Evolutionary conservation across 2,888 invertebrate genomes (phyloP).

Genomic region (Artemia sinica): DNA sequence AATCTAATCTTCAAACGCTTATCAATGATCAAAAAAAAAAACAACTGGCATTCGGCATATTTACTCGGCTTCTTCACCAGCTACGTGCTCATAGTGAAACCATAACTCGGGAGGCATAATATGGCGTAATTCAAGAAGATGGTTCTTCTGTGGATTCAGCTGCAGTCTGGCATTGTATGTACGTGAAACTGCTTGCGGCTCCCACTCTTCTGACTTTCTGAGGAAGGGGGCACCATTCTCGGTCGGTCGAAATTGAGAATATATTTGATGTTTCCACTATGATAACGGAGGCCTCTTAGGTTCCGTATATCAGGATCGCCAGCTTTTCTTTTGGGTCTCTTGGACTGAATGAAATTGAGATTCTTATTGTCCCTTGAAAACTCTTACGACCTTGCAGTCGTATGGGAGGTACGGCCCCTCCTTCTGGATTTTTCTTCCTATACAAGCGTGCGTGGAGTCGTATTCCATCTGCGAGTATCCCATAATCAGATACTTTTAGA

Average conservation of each 20-base stretch:
- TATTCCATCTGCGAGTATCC: too few relatives aligned
- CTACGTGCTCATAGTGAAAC: background rate
- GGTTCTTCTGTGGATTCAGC: background rate
- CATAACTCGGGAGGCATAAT: background rate
- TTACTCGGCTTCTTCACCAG: background rate
- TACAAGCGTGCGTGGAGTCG: too few relatives aligned
- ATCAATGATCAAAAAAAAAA: background rate
- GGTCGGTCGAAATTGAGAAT: too few relatives aligned
- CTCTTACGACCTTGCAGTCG: too few relatives aligned
- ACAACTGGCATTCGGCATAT: background rate
- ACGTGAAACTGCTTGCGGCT: background rate
- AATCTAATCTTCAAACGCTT: too few relatives aligned
- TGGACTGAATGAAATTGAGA: too few relatives aligned
- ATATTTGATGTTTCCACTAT: background rate
- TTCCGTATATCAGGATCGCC: too few relatives aligned
- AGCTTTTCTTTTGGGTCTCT: too few relatives aligned
- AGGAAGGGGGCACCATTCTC: background rate
- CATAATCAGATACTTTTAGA: too few relatives aligned
- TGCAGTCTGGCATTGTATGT: background rate
- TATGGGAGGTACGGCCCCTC: too few relatives aligned
- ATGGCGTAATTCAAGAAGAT: background rate
- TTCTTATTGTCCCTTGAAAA: too few relatives aligned
- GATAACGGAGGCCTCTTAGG: background rate
- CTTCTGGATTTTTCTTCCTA: too few relatives aligned
- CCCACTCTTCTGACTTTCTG: background rate